phyloP scores from a whole-genome alignment of 2,113 vertebrate genomes.

The Seriola aureovittata region DNA sequence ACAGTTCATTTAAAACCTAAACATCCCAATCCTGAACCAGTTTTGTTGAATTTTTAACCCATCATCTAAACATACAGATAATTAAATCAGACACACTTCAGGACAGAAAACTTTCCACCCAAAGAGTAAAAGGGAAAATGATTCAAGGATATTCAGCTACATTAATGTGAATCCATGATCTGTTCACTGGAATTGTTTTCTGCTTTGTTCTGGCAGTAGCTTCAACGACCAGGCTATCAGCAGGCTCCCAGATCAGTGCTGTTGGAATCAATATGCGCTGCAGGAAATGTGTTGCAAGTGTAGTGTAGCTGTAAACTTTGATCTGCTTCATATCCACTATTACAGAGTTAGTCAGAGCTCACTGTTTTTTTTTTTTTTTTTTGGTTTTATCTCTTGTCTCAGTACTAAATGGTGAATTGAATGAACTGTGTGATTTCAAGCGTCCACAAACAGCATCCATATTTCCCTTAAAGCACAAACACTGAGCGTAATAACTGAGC shows the following conservation, averaged over 20 bases:
- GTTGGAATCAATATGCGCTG: constrained; percentile 19
- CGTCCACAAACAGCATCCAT: background rate
- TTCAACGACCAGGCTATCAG: background rate
- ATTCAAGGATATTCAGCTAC: background rate
- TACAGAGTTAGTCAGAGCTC: constrained; percentile 24
- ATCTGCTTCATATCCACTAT: constrained; percentile 13
- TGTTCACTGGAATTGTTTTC: constrained; percentile 3
- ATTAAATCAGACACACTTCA: too few species aligned
- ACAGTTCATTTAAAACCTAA: too few species aligned
- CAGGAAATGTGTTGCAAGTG: constrained; percentile 31
- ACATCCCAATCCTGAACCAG: too few species aligned
- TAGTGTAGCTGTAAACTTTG: constrained; percentile 24
- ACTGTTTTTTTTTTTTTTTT: background rate
- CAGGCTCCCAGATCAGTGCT: constrained; percentile 10
- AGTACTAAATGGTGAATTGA: background rate
- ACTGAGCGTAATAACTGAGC: background rate
- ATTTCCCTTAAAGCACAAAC: constrained; percentile 3
- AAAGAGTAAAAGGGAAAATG: background rate
- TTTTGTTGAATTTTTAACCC: too few species aligned
- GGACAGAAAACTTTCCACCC: background rate
- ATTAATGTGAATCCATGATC: background rate
- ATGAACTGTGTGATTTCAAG: constrained; percentile 21
- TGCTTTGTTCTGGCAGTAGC: constrained; percentile 25
- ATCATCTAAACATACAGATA: too few species aligned
- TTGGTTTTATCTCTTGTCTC: background rate